phyloP scores from a whole-genome alignment of 2,888 invertebrate species.

The Orthosia cruda region DNA sequence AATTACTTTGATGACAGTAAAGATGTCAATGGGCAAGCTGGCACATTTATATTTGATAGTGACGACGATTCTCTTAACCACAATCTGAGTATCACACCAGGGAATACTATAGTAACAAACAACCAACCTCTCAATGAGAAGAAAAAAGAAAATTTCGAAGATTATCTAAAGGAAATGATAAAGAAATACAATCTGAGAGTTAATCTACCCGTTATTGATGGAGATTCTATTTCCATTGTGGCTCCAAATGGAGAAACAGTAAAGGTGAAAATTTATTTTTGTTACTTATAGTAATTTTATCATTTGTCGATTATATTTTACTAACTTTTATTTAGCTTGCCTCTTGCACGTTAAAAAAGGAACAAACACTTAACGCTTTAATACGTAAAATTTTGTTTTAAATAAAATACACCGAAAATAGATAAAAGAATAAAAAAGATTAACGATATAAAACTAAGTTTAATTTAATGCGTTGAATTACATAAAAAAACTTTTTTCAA shows the following conservation, averaged over 20 bases:
- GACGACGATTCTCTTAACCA: not conserved
- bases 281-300: too few species aligned
- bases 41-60: not conserved
- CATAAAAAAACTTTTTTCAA: too few species aligned
- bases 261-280: not conserved
- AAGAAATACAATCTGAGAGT: slow-evolving; percentile 13
- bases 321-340: too few species aligned
- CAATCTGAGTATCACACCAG: not conserved
- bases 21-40: not conserved
- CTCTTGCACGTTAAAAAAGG: too few species aligned
- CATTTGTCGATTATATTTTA: too few species aligned
- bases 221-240: slow-evolving; percentile 9
- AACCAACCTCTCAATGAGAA: not conserved
- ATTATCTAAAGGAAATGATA: slow-evolving; percentile 31
- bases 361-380: too few species aligned
- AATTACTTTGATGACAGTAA: not conserved
- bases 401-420: too few species aligned
- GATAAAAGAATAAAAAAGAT: too few species aligned
- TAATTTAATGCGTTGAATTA: too few species aligned
- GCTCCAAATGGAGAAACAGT: slow-evolving; percentile 8
- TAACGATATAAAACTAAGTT: too few species aligned
- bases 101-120: not conserved
- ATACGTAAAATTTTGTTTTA: too few species aligned
- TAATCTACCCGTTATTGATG: not conserved
- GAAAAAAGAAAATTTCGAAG: not conserved